phyloP scores from a whole-genome alignment of 53 echinoderm and acorn worm genomes.

The Echinarachnius parma region DNA sequence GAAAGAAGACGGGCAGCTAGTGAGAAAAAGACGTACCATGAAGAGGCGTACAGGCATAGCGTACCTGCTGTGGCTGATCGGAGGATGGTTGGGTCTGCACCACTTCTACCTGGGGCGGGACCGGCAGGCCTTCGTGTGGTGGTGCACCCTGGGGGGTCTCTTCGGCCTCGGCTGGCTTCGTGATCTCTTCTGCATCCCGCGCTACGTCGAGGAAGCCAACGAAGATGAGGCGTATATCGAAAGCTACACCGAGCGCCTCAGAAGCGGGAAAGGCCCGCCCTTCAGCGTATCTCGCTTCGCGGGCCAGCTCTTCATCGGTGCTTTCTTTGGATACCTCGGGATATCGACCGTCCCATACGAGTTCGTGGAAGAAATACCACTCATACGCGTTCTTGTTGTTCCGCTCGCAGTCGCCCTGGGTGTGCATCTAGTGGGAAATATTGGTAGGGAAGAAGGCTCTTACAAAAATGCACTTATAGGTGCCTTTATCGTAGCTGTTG shows the following conservation, averaged over 20 bases:
- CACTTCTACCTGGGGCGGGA: conserved; percentile 93
- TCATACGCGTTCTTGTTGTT: conserved; percentile 42
- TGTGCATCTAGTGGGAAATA: conserved; percentile 77
- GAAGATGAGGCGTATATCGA: conserved; percentile 55
- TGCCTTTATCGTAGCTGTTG: conserved; percentile 47
- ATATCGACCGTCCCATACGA: conserved; percentile 62
- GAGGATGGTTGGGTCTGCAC: conserved; percentile 78
- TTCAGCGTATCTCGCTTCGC: conserved; percentile 66
- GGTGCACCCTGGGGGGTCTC: conserved; percentile 75
- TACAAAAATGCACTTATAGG: conserved; percentile 56
- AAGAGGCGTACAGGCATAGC: conserved; percentile 53
- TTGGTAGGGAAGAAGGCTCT: conserved; percentile 63
- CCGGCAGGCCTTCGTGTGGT: conserved; percentile 93
- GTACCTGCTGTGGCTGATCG: conserved; percentile 76
- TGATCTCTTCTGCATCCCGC: conserved; percentile 65
- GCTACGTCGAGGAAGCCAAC: conserved; percentile 72
- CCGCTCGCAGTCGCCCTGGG: conserved; percentile 66
- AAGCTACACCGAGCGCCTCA: conserved; percentile 48
- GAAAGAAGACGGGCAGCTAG: no score
- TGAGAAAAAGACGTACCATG: no score
- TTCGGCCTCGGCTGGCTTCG: conserved; percentile 80
- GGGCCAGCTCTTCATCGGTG: conserved; percentile 63
- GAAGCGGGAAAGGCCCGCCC: conserved; percentile 43
- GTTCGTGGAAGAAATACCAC: conserved; percentile 31
- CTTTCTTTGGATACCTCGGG: conserved; percentile 73